Evolutionary conservation across 2,888 invertebrate species (phyloP).

Genomic region (Vesta saturnalis): DNA sequence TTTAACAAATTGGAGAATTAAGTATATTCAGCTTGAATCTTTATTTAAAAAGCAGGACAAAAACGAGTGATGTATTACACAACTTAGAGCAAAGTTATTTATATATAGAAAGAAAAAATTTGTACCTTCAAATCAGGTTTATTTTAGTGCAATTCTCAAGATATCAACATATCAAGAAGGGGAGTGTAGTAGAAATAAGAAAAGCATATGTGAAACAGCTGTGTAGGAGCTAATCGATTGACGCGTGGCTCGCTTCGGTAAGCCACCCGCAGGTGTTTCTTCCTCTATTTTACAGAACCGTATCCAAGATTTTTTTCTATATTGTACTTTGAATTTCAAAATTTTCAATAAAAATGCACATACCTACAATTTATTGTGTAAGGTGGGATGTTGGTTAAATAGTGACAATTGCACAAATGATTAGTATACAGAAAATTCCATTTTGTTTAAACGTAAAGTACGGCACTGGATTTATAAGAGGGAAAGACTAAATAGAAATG

Average conservation of each 20-base stretch:
- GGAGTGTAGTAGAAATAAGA: constrained; percentile 44
- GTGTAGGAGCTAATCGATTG: constrained; percentile 55
- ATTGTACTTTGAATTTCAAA: background rate
- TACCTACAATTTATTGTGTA: too few relatives aligned
- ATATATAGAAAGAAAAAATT: too few relatives aligned
- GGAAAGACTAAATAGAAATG: constrained; percentile 21
- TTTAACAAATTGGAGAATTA: too few relatives aligned
- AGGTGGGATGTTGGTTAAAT: too few relatives aligned
- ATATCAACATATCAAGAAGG: constrained; percentile 30
- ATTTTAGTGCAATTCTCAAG: constrained; percentile 24
- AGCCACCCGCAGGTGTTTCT: constrained; percentile 50
- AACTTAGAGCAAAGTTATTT: too few relatives aligned
- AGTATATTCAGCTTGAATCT: too few relatives aligned
- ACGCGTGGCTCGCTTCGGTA: constrained; percentile 53
- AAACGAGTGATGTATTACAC: too few relatives aligned
- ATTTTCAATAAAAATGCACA: too few relatives aligned
- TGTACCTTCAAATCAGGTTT: background rate
- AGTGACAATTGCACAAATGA: too few relatives aligned
- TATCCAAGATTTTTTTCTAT: constrained; percentile 8
- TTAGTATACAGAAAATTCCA: too few relatives aligned
- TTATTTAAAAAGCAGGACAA: too few relatives aligned
- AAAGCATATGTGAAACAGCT: constrained; percentile 50
- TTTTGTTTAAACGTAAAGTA: constrained; percentile 11
- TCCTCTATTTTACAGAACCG: constrained; percentile 35
- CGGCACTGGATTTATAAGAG: constrained; percentile 27